phyloP scores from a whole-genome alignment of 2,113 vertebrate genomes.

The Campylorhamphus procurvoides region DNA sequence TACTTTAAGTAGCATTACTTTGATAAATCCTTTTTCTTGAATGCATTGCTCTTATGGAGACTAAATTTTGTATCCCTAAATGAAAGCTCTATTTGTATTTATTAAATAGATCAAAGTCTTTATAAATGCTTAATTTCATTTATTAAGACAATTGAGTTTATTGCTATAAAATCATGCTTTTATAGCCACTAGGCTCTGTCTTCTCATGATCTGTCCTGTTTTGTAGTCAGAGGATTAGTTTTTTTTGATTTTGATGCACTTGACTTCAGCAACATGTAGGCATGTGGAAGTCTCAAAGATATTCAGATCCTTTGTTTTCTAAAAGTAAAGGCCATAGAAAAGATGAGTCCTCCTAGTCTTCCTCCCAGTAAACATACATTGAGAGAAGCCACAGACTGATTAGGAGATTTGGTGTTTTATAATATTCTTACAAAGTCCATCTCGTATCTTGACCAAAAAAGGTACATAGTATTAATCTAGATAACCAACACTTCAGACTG shows the following conservation, averaged over 20 bases:
- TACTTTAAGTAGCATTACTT: not conserved
- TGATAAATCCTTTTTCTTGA: not conserved
- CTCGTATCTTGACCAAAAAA: no score
- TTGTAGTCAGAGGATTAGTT: not conserved
- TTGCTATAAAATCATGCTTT: constrained; percentile 1
- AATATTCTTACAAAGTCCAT: no score
- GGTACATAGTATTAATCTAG: not conserved
- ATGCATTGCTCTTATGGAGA: not conserved
- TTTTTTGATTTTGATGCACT: no score
- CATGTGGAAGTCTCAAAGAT: no score
- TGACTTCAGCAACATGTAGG: no score
- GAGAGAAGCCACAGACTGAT: no score
- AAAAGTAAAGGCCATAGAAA: no score
- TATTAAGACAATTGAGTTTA: not conserved
- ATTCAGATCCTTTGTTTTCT: no score
- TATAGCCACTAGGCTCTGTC: not conserved
- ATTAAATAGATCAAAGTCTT: not conserved
- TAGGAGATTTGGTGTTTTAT: no score
- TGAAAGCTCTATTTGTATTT: constrained; percentile 33
- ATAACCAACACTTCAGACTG: not conserved
- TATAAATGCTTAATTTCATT: not conserved
- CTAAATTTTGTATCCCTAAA: not conserved
- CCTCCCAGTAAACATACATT: no score
- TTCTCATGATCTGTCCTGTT: not conserved
- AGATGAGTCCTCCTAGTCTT: no score